These are phyloP conservation scores for Rattus rattus DNA, from an alignment of 2,113 vertebrate genomes.

Conservation along the genomic window DNA sequence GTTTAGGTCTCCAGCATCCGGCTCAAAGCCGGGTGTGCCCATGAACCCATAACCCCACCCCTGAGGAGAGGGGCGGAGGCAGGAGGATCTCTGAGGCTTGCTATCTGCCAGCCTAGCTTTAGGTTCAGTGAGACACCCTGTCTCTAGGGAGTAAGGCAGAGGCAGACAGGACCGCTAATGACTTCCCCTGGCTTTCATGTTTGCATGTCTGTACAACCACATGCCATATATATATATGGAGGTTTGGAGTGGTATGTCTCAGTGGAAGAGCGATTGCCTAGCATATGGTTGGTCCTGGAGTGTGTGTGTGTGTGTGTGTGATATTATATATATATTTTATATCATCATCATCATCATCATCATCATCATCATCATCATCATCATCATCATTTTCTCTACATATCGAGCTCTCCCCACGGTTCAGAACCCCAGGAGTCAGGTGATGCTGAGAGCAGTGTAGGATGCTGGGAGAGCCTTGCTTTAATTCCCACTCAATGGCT, in stretches of 20 bases:
- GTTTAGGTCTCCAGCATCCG: no score
- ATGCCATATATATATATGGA: background rate
- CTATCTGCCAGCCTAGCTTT: background rate
- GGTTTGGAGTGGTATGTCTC: background rate
- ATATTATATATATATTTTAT: no score
- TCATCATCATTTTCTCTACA: background rate
- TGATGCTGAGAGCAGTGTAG: background rate
- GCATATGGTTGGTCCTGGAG: no score
- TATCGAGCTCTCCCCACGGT: background rate
- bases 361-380: background rate
- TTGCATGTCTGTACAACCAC: background rate
- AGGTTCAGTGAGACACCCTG: background rate
- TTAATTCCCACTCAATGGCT: rapidly evolving
- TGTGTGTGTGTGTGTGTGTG: background rate
- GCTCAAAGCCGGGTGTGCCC: background rate
- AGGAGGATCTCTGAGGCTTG: background rate
- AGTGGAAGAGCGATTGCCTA: background rate
- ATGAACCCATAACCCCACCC: background rate
- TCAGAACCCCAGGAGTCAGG: background rate
- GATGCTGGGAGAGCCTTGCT: background rate
- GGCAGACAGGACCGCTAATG: background rate
- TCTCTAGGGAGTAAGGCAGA: background rate
- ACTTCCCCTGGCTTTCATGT: background rate
- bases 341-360: background rate
- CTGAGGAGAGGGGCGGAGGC: background rate